Evolutionary conservation across 2,888 invertebrate species (phyloP).

Genomic region (Therioaphis trifolii): DNA sequence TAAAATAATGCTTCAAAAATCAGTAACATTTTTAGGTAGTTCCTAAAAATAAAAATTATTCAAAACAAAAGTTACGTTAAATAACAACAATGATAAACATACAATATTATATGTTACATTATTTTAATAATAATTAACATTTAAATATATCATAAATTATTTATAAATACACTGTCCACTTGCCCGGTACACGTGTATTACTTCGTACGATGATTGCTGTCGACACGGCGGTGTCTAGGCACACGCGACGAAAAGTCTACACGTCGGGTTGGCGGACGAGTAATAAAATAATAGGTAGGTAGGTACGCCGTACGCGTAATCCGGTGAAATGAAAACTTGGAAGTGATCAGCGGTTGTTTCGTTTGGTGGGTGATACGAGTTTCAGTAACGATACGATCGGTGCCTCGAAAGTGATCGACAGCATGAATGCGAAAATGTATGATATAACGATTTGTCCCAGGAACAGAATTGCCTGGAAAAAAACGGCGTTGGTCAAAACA

Average conservation of each 20-base stretch:
- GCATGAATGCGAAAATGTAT: slow-evolving; percentile 80
- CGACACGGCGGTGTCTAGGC: neutral
- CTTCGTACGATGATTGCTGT: too few species aligned
- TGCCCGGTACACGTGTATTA: neutral
- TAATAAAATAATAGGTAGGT: slow-evolving; percentile 13
- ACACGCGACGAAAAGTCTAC: neutral
- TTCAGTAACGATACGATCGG: slow-evolving; percentile 83
- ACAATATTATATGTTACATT: slow-evolving; percentile 14
- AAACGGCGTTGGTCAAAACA: too few species aligned
- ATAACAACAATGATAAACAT: slow-evolving; percentile 38
- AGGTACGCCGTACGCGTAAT: neutral
- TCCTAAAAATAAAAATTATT: neutral
- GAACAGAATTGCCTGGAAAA: slow-evolving; percentile 78
- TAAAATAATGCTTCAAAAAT: neutral
- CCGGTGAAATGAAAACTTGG: neutral
- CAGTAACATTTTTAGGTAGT: neutral
- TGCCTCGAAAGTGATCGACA: slow-evolving; percentile 86
- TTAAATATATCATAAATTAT: slow-evolving; percentile 21
- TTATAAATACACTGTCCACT: slow-evolving; percentile 26
- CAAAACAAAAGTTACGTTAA: slow-evolving; percentile 6
- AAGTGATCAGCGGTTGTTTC: slow-evolving; percentile 63
- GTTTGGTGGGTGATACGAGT: slow-evolving; percentile 67
- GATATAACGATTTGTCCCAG: slow-evolving; percentile 85
- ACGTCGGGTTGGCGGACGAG: neutral
- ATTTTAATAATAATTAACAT: slow-evolving; percentile 26